A percentile compares a stretch with the other conserved stretches of the same genome.
Conservation (phyloP, 2,888 invertebrate genomes). For the Archips crataeganus region DNA sequence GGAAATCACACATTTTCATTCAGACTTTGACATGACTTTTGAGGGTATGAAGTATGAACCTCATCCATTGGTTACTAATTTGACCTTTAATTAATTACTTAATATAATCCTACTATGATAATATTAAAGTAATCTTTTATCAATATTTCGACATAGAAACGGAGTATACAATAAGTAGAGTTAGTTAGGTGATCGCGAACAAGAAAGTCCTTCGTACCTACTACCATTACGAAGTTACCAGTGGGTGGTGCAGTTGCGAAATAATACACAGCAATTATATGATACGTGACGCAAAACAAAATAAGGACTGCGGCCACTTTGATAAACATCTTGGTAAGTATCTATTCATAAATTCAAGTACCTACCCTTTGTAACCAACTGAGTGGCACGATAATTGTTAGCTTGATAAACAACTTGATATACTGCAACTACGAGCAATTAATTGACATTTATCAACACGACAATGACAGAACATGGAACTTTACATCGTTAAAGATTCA, state of each 20-base stretch:
- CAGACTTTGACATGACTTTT: not conserved
- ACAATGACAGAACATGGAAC: constrained; percentile 43
- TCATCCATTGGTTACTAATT: not conserved
- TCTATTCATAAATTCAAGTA: constrained; percentile 48
- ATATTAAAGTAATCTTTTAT: not conserved
- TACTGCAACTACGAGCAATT: constrained; percentile 53
- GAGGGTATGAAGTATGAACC: not conserved
- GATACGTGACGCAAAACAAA: constrained; percentile 60
- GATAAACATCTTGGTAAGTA: constrained; percentile 45
- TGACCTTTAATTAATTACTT: not conserved
- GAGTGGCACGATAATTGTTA: constrained; percentile 47
- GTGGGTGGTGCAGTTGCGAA: constrained; percentile 63
- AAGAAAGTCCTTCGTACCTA: constrained; percentile 31
- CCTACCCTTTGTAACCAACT: constrained; percentile 51
- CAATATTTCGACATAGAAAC: not conserved
- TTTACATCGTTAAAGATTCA: constrained; percentile 17
- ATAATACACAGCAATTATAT: constrained; percentile 64
- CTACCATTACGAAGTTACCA: constrained; percentile 52
- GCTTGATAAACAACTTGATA: constrained; percentile 51
- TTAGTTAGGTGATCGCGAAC: constrained; percentile 3
- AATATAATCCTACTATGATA: not conserved
- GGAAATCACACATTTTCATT: not conserved
- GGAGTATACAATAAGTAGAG: not conserved
- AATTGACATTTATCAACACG: constrained; percentile 53
- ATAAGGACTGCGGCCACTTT: constrained; percentile 51